Evolutionary conservation across 2,113 vertebrate genomes (phyloP).

Genomic region (Chauna torquata): DNA sequence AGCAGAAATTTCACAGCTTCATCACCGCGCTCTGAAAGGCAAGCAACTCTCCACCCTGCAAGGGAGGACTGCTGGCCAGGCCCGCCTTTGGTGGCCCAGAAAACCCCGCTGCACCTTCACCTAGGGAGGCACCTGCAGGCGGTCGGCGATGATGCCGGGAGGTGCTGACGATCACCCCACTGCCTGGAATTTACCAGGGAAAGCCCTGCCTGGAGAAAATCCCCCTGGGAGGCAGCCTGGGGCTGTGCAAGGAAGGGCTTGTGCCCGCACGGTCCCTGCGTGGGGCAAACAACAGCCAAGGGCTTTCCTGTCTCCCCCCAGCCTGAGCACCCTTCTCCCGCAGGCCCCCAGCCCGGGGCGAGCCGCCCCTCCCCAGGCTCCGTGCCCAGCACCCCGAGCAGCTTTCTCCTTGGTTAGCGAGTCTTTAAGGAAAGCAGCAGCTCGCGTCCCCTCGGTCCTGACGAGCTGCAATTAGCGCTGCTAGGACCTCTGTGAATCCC

Average conservation of each 20-base stretch:
- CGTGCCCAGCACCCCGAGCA: background rate
- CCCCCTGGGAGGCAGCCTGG: background rate
- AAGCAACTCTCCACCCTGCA: background rate
- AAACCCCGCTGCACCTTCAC: background rate
- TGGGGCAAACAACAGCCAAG: background rate
- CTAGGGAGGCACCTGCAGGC: no score
- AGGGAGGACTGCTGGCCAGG: background rate
- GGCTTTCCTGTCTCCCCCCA: background rate
- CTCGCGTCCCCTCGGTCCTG: background rate
- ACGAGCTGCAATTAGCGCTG: background rate
- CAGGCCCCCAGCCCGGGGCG: background rate
- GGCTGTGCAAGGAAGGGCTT: background rate
- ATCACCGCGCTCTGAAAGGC: conserved; percentile 16
- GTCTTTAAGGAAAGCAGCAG: background rate
- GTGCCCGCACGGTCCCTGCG: background rate
- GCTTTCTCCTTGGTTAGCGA: background rate
- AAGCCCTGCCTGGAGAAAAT: background rate
- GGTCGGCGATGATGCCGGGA: accelerated
- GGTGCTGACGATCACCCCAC: background rate
- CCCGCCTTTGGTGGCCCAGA: background rate
- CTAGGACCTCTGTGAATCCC: background rate
- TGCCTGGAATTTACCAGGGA: background rate
- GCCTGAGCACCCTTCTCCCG: background rate
- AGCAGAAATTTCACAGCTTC: conserved; percentile 37
- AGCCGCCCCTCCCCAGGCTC: background rate